Evolutionary conservation across 2,888 invertebrate species (phyloP), one percentile per base, ranked within the genome.

Genomic region (Mythimna pallens): DNA sequence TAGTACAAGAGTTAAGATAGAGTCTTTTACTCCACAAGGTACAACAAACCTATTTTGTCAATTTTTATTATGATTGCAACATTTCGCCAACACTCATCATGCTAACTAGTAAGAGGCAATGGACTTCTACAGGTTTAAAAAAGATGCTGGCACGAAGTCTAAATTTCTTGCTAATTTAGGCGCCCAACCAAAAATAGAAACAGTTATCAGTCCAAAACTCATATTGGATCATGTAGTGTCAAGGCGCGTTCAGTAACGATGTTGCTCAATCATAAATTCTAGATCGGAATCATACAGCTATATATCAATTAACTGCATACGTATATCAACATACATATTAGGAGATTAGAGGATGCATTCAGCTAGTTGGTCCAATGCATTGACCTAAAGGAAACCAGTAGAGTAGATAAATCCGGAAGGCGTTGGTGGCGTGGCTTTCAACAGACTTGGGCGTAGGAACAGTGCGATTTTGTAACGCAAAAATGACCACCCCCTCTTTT

Each of bases 251-350:
- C 2, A 20, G 30, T 52, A 58, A 70, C 64, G 50, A 65, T 66
- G 58, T 81, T 81, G 62, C 83, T 55, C 67, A 78, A 82, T 78
- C 69, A 64, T 34, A 65, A 61, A 83, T 81, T 68, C 83, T 81
- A 75, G 83, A 54, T 50, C 80, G 55, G 58, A 62, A 83, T 65
- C 59, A 64, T 20, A 63, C 34, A 65, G 40, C 52, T 54, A 65
- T 50, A 59, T 43, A 70, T 64, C 22, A 64, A 81, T 43, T 14
- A 59, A 57, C 3, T 40, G 62, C 17, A 54, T 30, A 47, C 12
- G 30, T 58, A 65, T 43, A 76, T 25, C 30, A 58, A n/a, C 55
- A 17, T 34, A 74, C 54, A 52, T 25, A 40, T 40, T 40, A n/a
- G 17, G 10, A 57, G 22, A 70, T 36, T 20, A 68, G 52, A 59